Base-by-base conservation (phyloP, 2,888 invertebrate genomes). In the Spisula solida region DNA sequence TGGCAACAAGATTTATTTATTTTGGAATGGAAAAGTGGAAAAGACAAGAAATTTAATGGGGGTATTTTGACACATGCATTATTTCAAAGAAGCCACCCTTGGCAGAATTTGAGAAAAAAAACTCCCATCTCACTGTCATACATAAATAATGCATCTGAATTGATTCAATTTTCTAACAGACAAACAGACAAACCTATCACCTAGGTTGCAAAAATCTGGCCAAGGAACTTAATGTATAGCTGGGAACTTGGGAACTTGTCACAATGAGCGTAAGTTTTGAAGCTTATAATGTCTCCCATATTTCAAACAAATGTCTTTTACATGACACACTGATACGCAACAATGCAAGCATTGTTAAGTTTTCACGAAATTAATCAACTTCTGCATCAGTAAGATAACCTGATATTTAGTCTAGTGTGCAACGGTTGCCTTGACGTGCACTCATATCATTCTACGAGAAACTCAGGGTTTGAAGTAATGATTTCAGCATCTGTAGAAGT, bases 401-500 rank as follows among this genome's bases (percentile, higher is more conserved):
- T 75, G 31, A 75, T 34, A 75, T 75, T 75, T 75, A 75, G 31
- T 18, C 75, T 16, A 34, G 75, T 34, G 16, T 75, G 29, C 70
- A 31, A 70, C 31, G 31, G 31, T 31, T 41, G 31, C 29, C 34
- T 1, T 75, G 34, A 34, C 75, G 12, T 75, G 75, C 34, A 31
- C 75, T n/a, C n/a, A n/a, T n/a, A 75, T 75, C 75, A 75, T 31
- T 75, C 29, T 75, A 25, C 75, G 29, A 70, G 75, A 75, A n/a
- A n/a, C n/a, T n/a, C n/a, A n/a, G n/a, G n/a, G 31, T 25, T 34
- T 18, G 18, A 8, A 18, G 75, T 81, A 81, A 81, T 81, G 75
- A 60, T 75, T 86, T 86, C 56, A 75, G 81, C 86, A 86, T 29
- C 70, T 86, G 86, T 86, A 25, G n/a, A 56, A 41, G 12, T 34